phyloP scores from a whole-genome alignment of 2,113 vertebrate genomes.

The Brachypteracias leptosomus region DNA sequence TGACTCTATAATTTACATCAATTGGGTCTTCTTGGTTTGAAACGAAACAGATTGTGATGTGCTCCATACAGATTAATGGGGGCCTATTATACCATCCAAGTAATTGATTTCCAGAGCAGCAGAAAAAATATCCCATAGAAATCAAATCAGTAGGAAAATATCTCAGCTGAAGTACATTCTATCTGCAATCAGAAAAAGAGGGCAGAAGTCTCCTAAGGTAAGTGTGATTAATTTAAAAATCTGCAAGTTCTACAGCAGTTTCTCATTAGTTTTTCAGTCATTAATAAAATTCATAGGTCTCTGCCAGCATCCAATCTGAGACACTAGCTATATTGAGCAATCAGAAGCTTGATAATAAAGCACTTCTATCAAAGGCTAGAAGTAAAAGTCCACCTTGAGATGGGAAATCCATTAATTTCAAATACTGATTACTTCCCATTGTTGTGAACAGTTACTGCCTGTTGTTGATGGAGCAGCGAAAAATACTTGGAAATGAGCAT shows the following conservation, averaged over 20 bases:
- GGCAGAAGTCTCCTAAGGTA: constrained; percentile 19
- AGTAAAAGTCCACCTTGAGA: neutral
- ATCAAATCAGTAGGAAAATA: neutral
- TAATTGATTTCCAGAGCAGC: constrained; percentile 11
- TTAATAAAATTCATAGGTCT: constrained; percentile 27
- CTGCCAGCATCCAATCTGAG: neutral
- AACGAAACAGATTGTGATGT: neutral
- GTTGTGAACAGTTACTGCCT: neutral
- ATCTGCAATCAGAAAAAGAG: neutral
- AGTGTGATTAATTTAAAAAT: constrained; percentile 23
- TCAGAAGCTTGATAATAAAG: neutral
- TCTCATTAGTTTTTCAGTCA: constrained; percentile 20
- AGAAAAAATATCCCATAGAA: neutral
- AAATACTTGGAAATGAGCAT: neutral
- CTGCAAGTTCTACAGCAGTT: constrained; percentile 4
- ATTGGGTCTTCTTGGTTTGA: neutral
- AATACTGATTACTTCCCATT: neutral
- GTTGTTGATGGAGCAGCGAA: neutral
- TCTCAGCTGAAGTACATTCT: neutral
- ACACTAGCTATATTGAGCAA: neutral
- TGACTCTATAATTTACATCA: neutral
- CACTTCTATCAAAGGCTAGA: neutral
- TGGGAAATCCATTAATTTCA: neutral
- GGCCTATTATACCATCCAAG: neutral
- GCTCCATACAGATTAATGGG: constrained; percentile 5